Evolutionary conservation across 1,140 invertebrate species (phyloP).

Genomic region (Apis laboriosa): DNA sequence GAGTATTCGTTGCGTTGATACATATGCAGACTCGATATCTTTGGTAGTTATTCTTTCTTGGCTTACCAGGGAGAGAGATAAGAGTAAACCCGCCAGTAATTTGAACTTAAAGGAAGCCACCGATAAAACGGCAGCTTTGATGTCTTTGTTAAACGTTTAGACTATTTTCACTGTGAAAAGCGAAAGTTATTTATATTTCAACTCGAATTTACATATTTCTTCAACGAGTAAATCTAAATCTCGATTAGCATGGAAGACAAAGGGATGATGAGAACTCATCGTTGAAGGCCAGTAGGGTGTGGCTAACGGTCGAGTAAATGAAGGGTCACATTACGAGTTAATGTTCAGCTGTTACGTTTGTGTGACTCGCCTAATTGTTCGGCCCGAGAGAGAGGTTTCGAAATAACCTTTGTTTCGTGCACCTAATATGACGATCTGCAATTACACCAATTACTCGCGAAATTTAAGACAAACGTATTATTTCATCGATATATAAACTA

Average conservation of each 20-base stretch:
- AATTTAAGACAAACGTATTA: neutral
- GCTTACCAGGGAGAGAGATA: conserved; percentile 76
- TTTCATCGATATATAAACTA: neutral
- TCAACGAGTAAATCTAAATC: conserved; percentile 63
- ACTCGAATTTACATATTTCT: neutral
- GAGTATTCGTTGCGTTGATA: conserved; percentile 73
- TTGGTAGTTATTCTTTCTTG: conserved; percentile 75
- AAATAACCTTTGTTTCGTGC: conserved; percentile 59
- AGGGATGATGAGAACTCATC: conserved; percentile 70
- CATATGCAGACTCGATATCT: conserved; percentile 80
- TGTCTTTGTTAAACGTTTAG: conserved; percentile 46
- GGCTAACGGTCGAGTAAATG: conserved; percentile 80
- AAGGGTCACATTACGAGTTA: conserved; percentile 81
- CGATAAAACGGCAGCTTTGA: conserved; percentile 49
- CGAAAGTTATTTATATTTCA: neutral
- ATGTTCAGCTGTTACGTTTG: conserved; percentile 80
- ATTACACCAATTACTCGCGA: conserved; percentile 5
- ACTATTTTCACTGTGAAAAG: conserved; percentile 3
- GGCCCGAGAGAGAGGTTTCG: conserved; percentile 64
- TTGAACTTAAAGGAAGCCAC: conserved; percentile 63
- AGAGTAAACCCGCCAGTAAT: conserved; percentile 74
- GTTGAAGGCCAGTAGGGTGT: conserved; percentile 66
- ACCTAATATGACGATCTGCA: conserved; percentile 7
- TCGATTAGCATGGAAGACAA: conserved; percentile 66
- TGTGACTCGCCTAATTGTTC: conserved; percentile 80